A percentile compares a stretch with the other conserved stretches of the same genome.
Conservation (phyloP, 1,140 invertebrate species). For the Drosophila kikkawai region DNA sequence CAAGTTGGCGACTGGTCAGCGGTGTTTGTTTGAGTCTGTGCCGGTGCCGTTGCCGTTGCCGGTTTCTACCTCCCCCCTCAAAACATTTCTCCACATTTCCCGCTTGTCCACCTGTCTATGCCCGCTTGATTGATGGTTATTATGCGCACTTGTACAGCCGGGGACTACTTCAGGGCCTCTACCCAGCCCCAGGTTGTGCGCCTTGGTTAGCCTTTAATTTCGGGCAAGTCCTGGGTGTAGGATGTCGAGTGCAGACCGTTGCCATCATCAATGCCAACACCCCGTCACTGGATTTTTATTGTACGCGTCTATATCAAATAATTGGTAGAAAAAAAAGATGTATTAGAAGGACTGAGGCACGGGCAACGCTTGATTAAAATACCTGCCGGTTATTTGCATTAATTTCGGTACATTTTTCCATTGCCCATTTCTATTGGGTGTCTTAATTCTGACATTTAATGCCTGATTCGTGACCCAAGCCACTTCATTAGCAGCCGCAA, state of each 20-base stretch:
- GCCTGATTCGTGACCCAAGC: constrained; percentile 35
- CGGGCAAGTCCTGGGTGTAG: constrained; percentile 15
- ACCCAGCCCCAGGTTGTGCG: background rate
- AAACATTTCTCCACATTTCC: constrained; percentile 7
- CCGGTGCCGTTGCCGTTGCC: constrained; percentile 27
- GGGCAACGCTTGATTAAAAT: constrained; percentile 74
- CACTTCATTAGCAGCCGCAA: constrained; percentile 67
- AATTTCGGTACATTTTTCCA: constrained; percentile 60
- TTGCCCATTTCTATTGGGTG: constrained; percentile 69
- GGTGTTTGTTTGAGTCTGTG: constrained; percentile 71
- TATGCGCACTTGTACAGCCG: constrained; percentile 79
- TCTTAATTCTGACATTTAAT: constrained; percentile 78
- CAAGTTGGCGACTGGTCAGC: constrained; percentile 74
- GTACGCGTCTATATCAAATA: constrained; percentile 67
- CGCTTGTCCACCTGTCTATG: constrained; percentile 81
- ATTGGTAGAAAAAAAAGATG: constrained; percentile 32
- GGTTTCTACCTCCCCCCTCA: background rate
- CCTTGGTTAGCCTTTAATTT: constrained; percentile 68
- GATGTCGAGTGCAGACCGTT: constrained; percentile 42
- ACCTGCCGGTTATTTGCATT: constrained; percentile 82
- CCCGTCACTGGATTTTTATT: constrained; percentile 64
- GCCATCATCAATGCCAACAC: constrained; percentile 80
- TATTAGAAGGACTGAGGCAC: constrained; percentile 47
- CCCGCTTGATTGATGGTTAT: constrained; percentile 84
- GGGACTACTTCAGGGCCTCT: constrained; percentile 29